A percentile compares a stretch with the other conserved stretches of the same genome.
phyloP scores from a whole-genome alignment of 1,140 invertebrate species.

The Phocides pigmalion region DNA sequence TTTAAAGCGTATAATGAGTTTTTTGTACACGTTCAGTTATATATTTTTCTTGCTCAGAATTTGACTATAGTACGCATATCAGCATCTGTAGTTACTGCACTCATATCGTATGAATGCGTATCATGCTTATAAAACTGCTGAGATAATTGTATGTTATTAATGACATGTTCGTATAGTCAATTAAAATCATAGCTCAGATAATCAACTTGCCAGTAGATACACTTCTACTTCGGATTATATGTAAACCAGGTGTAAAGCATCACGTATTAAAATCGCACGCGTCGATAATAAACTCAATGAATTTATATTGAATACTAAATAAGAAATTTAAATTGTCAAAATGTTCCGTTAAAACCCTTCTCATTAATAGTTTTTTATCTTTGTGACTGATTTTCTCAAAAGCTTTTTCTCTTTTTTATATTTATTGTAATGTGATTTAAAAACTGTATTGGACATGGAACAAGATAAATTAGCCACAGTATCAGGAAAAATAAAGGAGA shows the following conservation, averaged over 20 bases:
- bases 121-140: not conserved
- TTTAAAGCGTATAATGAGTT: no score
- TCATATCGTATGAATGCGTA: not conserved
- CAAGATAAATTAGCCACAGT: slow-evolving; percentile 48
- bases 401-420: not conserved
- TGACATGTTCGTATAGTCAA: slow-evolving; percentile 26
- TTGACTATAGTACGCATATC: no score
- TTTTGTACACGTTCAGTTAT: no score
- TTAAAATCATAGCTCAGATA: not conserved
- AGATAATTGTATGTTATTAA: slow-evolving; percentile 24
- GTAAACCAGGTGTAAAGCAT: not conserved
- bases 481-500: slow-evolving; percentile 46
- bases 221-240: slow-evolving; percentile 4
- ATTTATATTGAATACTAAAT: not conserved
- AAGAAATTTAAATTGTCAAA: not conserved
- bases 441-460: slow-evolving; percentile 30
- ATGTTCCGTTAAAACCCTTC: no score
- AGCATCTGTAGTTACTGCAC: not conserved
- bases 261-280: not conserved
- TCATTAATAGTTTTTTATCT: no score
- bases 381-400: no score
- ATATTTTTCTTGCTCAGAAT: no score
- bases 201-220: slow-evolving; percentile 1
- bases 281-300: not conserved
- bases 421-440: not conserved